Base-by-base conservation (phyloP, 2,888 invertebrate genomes). In the Eledona agricola region DNA sequence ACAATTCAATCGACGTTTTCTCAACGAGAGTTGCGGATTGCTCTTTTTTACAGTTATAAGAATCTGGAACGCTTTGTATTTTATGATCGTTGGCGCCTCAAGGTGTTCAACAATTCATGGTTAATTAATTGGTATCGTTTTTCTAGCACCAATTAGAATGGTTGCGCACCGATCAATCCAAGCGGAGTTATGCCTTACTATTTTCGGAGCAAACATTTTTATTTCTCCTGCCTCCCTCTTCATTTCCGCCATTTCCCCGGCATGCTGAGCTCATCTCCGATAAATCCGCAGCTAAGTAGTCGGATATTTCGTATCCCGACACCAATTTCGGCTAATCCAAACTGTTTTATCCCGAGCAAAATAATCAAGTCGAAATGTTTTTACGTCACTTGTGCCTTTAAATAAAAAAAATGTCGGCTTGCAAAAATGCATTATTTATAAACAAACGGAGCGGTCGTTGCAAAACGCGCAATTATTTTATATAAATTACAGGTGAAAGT, bases 1-100 rank as follows among this genome's bases (percentile, higher is more conserved):
- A 19, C 37, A 42, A 37, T 32, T 45, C 34, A 45, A 29, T 31
- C 7, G 31, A 31, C 31, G 7, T 31, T 13, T 31, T 31, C 31
- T 31, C 31, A 7, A 31, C 31, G 25, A 38, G 12, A 38, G 9
- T 38, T 22, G 23, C 9, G n/a, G n/a, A n/a, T 38, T 25, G n/a
- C 15, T 38, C 13, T 37, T 37, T 35, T 32, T 35, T 10, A 35
- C 4, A n/a, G 17, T 35, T 35, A 35, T 20, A 13, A 25, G 37
- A 23, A 37, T 37, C 23, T 37, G 23, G 37, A 20, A 9, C 35
- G 37, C 15, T 12, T 35, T 35, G 20, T 22, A 16, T 20, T 35
- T 35, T n/a, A 31, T 34, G 19, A n/a, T n/a, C n/a, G n/a, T n/a
- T n/a, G n/a, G n/a, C n/a, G n/a, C n/a, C n/a, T n/a, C n/a, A n/a